Conservation (phyloP, 2,888 invertebrate genomes). For the Lithodes maja region DNA sequence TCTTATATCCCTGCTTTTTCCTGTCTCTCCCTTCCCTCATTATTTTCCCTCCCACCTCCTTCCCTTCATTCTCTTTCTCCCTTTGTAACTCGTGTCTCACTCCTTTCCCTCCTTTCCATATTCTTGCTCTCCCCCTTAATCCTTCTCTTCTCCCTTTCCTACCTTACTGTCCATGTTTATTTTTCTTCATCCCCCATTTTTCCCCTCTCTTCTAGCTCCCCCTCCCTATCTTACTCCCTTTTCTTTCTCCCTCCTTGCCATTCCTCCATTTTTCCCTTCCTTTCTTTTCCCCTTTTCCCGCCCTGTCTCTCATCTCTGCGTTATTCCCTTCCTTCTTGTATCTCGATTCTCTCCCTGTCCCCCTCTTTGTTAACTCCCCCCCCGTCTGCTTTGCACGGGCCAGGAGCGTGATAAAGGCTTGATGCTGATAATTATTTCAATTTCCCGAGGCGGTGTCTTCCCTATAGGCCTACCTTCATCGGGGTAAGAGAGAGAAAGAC, state of each 20-base stretch:
- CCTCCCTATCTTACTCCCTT: not conserved
- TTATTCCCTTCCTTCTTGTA: not conserved
- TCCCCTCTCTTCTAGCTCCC: not conserved
- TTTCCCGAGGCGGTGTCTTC: constrained; percentile 60
- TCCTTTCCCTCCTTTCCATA: not conserved
- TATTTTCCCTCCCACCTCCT: not conserved
- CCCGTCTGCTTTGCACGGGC: constrained; percentile 44
- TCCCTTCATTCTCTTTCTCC: not conserved
- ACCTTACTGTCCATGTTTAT: not conserved
- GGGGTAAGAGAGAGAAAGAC: constrained; percentile 12
- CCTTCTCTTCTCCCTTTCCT: not conserved
- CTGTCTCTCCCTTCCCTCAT: not conserved
- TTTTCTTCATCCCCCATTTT: not conserved
- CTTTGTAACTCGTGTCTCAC: not conserved
- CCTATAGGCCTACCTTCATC: constrained; percentile 45
- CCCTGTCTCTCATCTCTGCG: not conserved
- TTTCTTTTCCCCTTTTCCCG: not conserved
- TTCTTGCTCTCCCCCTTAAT: not conserved
- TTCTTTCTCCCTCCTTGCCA: not conserved
- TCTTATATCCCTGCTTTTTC: not conserved
- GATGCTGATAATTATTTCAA: constrained; percentile 65
- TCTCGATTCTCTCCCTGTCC: not conserved
- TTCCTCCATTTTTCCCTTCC: not conserved
- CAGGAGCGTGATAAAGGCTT: constrained; percentile 56
- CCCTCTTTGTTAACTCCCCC: not conserved